Conservation (phyloP, 2,888 invertebrate species). For the Andricus curvator region DNA sequence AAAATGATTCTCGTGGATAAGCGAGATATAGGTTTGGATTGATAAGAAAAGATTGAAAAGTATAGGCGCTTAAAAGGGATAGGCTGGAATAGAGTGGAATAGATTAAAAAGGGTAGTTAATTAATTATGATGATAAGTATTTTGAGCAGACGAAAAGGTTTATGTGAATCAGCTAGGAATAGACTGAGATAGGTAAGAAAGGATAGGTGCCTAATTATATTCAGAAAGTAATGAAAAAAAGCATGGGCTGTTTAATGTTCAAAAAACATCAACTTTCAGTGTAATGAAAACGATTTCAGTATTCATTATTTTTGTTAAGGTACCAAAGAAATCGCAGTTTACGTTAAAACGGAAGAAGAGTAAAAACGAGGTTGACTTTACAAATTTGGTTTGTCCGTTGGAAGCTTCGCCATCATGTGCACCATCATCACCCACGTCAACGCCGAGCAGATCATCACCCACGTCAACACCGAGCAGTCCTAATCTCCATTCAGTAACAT, state of each 20-base stretch:
- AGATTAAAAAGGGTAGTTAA: neutral
- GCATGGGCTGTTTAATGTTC: no score
- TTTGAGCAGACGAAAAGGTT: neutral
- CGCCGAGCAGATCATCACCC: slow-evolving; percentile 73
- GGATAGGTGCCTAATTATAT: no score
- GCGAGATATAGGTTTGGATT: no score
- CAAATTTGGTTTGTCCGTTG: slow-evolving; percentile 93
- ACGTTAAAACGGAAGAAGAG: slow-evolving; percentile 90
- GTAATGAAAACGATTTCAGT: neutral
- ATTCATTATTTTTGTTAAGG: slow-evolving; percentile 77
- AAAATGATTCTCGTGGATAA: no score
- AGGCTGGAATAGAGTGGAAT: no score
- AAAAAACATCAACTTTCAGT: no score
- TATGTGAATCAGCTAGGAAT: no score
- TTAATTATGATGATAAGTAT: neutral
- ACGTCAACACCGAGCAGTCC: slow-evolving; percentile 74
- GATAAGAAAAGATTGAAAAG: no score
- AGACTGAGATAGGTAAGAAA: no score
- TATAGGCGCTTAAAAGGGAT: no score
- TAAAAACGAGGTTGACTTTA: slow-evolving; percentile 90
- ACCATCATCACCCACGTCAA: slow-evolving; percentile 73
- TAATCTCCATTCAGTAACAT: slow-evolving; percentile 76
- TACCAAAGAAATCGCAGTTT: slow-evolving; percentile 92
- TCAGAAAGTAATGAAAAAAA: no score
- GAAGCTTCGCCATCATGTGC: slow-evolving; percentile 79